These are phyloP conservation scores for Sternotherus odoratus DNA, from an alignment of 2,797 vertebrate species.

Conservation along the genomic window DNA sequence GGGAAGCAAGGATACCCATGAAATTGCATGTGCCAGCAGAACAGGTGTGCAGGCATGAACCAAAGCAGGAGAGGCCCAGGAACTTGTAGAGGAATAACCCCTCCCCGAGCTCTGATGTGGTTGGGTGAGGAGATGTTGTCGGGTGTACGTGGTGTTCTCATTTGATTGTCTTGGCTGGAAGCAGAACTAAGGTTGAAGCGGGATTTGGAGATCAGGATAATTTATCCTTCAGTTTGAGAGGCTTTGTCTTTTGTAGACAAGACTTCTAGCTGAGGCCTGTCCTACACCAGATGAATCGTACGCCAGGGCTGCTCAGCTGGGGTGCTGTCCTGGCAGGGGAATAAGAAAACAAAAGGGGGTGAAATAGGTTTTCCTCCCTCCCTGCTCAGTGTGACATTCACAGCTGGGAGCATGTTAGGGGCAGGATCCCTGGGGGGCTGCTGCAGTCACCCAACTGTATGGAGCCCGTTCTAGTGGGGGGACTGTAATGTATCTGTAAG, in stretches of 20 bases:
- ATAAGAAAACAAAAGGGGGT: background rate
- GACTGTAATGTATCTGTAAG: too few species aligned
- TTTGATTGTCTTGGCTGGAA: slow-evolving; percentile 11
- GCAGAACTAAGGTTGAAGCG: background rate
- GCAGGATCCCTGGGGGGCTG: too few species aligned
- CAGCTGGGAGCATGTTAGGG: too few species aligned
- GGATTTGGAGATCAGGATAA: background rate
- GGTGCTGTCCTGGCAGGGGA: too few species aligned
- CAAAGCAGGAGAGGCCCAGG: background rate
- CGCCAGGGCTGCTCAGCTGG: background rate
- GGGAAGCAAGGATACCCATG: background rate
- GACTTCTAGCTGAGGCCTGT: background rate
- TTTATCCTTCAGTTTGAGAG: background rate
- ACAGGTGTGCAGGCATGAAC: background rate
- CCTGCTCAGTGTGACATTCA: background rate
- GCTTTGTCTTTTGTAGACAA: background rate
- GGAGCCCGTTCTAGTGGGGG: background rate
- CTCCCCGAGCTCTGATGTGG: background rate
- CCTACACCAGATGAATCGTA: background rate
- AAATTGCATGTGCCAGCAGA: background rate
- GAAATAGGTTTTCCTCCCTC: background rate
- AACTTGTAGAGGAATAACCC: background rate
- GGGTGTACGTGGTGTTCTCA: background rate
- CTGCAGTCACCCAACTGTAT: background rate
- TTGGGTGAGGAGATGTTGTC: background rate